A percentile compares a stretch with the other conserved stretches of the same genome.
These are phyloP conservation scores for Drosophila lacertosa DNA, from an alignment of 1,140 invertebrate species.

Conservation along the genomic window DNA sequence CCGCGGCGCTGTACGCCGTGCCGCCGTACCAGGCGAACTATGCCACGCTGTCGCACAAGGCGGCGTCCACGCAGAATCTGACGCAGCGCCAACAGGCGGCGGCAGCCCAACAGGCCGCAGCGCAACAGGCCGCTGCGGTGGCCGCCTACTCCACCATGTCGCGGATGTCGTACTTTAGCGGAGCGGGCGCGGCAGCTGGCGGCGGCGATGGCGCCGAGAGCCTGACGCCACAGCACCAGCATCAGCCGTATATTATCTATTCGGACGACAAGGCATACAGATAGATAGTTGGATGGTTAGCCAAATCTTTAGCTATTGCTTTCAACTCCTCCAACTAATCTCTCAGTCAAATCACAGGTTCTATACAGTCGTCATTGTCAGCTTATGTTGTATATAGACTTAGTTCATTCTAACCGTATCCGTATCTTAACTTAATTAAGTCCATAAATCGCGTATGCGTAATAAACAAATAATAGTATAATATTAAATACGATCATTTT, in stretches of 20 bases:
- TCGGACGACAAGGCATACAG: conserved; percentile 83
- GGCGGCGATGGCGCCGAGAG: conserved; percentile 64
- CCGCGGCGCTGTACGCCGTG: conserved; percentile 84
- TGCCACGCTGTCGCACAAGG: conserved; percentile 87
- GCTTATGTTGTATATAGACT: conserved; percentile 76
- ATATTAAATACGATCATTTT: conserved; percentile 36
- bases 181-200: conserved; percentile 45
- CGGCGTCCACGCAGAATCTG: conserved; percentile 84
- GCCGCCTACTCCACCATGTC: conserved; percentile 83
- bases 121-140: conserved; percentile 75
- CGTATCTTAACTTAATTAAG: conserved; percentile 71
- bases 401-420: conserved; percentile 74
- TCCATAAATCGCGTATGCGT: conserved; percentile 49
- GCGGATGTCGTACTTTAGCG: conserved; percentile 81
- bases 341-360: conserved; percentile 76
- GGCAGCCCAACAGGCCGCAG: conserved; percentile 68
- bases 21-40: conserved; percentile 85
- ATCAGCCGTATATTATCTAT: conserved; percentile 83
- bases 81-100: conserved; percentile 85
- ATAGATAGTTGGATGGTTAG: conserved; percentile 46
- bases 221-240: conserved; percentile 57
- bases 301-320: not conserved
- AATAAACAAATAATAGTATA: conserved; percentile 76
- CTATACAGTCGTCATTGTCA: conserved; percentile 74
- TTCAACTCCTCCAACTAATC: conserved; percentile 16